phyloP scores from a whole-genome alignment of 2,888 invertebrate genomes.

The Epistrophe grossulariae region DNA sequence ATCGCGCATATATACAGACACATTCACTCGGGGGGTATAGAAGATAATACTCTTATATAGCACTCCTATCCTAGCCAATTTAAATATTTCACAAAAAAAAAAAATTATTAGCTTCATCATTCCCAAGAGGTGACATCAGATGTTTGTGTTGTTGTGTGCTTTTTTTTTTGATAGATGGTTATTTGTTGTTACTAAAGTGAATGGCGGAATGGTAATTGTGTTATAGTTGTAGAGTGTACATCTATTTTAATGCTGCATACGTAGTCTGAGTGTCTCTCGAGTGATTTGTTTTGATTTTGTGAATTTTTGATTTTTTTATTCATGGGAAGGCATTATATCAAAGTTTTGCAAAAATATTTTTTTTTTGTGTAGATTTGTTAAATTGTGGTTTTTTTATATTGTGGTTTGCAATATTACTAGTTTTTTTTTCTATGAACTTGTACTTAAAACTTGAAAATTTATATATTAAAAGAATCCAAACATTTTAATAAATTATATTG shows the following conservation, averaged over 20 bases:
- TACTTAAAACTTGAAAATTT: too few relatives aligned
- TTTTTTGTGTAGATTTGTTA: too few relatives aligned
- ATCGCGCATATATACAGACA: not conserved
- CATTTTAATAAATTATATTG: not conserved
- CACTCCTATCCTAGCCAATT: constrained; percentile 69
- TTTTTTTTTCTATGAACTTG: too few relatives aligned
- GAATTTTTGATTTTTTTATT: constrained; percentile 27
- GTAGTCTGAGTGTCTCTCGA: constrained; percentile 67
- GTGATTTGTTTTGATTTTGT: constrained; percentile 67
- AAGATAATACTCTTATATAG: constrained; percentile 30
- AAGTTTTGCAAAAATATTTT: not conserved
- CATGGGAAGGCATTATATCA: too few relatives aligned
- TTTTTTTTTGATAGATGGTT: constrained; percentile 12
- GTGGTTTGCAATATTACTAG: not conserved
- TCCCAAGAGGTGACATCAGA: constrained; percentile 73
- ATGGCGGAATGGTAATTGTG: constrained; percentile 25
- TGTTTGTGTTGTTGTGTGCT: constrained; percentile 23
- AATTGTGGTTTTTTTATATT: too few relatives aligned
- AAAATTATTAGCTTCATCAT: constrained; percentile 66
- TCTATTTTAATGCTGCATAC: constrained; percentile 45
- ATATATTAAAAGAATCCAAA: too few relatives aligned
- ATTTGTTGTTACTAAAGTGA: constrained; percentile 30
- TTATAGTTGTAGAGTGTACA: constrained; percentile 35
- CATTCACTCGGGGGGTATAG: constrained; percentile 4
- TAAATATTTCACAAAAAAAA: constrained; percentile 55